These are phyloP conservation scores for Isaurus tuberculatus DNA, from an alignment of 92 coral and sea anemone species.

Conservation along the genomic window DNA sequence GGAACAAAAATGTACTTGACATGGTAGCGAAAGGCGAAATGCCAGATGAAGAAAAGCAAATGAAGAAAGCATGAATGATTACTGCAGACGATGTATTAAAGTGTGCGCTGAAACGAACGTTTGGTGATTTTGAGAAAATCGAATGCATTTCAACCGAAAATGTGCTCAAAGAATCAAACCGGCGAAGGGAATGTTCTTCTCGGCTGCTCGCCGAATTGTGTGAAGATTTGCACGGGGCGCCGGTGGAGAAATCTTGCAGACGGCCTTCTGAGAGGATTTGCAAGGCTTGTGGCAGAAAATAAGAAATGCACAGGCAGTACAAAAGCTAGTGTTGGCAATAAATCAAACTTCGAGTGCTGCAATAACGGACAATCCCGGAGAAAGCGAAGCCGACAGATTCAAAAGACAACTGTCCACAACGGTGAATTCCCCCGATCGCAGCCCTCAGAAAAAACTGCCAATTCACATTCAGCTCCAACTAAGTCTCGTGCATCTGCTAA, in stretches of 20 bases:
- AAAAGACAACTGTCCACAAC: background rate
- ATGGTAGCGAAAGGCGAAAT: background rate
- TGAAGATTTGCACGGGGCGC: constrained; percentile 13
- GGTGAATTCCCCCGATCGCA: constrained; percentile 19
- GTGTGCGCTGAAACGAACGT: constrained; percentile 57
- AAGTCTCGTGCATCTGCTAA: background rate
- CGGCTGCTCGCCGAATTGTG: constrained; percentile 43
- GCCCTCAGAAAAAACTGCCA: constrained; percentile 6
- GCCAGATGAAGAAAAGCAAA: background rate
- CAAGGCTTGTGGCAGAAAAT: constrained; percentile 52
- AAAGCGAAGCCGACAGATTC: constrained; percentile 20
- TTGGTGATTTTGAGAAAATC: constrained; percentile 53
- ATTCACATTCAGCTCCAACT: too few species aligned
- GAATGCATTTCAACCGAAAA: constrained; percentile 55
- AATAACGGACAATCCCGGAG: background rate
- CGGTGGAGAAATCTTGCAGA: constrained; percentile 39
- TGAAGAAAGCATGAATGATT: constrained; percentile 11
- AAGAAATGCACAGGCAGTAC: constrained; percentile 20
- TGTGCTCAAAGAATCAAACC: constrained; percentile 54
- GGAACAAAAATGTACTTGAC: background rate
- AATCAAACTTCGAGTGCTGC: too few species aligned
- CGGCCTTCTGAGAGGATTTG: constrained; percentile 56
- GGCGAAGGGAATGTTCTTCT: background rate
- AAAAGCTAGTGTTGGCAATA: constrained; percentile 2
- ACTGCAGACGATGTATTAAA: constrained; percentile 60